Evolutionary conservation across 2,113 vertebrate species (phyloP), one percentile per base, ranked within the genome.

Genomic region (Hiodon tergisus): DNA sequence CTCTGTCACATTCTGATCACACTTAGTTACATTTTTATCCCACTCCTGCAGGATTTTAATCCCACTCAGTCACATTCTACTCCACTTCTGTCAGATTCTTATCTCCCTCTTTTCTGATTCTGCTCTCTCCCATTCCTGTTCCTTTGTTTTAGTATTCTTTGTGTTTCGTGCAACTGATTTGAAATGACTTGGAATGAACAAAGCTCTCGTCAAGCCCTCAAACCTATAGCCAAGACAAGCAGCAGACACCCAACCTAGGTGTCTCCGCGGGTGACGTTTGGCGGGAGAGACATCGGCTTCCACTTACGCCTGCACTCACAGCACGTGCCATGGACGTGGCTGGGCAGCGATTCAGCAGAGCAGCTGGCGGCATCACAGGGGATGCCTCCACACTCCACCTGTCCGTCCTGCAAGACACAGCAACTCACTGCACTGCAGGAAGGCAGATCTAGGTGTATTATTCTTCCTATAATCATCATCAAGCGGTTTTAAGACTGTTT

Each of bases 241-340:
- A 31, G 31, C 31, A 31, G 31, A 31, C 31, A 31, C 31, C 31
- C 31, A 31, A 31, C 31, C 31, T 31, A 31, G 31, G 31, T 31
- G 31, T 31, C 31, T 31, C 31, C 31, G 31, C 31, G 31, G 31
- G 31, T 31, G 31, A 31, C 31, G 31, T 31, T 31, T 31, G 31
- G 31, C 31, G 31, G 31, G 31, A 31, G 31, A 31, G 31, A 31
- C 31, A 31, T 31, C 31, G 31, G 17, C 46, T 14, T 70, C 17
- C 69, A 95, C 96, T 93, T 82, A 98, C 96, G 94, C 85, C 89
- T 88, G 87, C 96, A 98, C 50, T 91, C 97, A 83, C 96, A 98
- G 86, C 96, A 98, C 61, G 93, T 92, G n/a, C 88, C 90, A 0
- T 90, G 82, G 2, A 95, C 78, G 0, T 94, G 95, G 6, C 96